These are phyloP conservation scores for Toxotes chatareus DNA, from an alignment of 2,113 vertebrate species.

Conservation along the genomic window DNA sequence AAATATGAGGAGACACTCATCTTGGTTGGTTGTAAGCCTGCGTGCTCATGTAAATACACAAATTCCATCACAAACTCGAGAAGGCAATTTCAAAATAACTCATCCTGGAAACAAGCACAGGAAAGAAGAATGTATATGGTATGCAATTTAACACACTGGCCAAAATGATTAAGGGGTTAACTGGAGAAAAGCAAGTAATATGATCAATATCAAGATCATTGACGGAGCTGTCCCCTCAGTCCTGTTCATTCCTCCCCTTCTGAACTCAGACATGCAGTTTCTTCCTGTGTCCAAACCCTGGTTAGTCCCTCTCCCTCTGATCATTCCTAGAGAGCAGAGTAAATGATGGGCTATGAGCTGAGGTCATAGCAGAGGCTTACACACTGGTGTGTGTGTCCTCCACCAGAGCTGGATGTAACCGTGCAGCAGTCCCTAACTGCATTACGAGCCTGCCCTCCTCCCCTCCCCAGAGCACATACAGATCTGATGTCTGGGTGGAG, in stretches of 20 bases:
- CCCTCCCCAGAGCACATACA: conserved; percentile 33
- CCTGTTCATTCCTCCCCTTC: background rate
- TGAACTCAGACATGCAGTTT: background rate
- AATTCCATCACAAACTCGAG: background rate
- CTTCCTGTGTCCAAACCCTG: background rate
- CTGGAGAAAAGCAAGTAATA: background rate
- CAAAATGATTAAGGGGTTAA: too few species aligned
- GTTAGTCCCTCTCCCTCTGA: conserved; percentile 3
- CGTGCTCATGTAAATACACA: conserved; percentile 14
- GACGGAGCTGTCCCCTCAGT: background rate
- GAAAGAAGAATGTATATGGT: background rate
- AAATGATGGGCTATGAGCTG: conserved; percentile 29
- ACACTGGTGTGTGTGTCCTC: conserved; percentile 37
- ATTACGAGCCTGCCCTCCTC: conserved; percentile 39
- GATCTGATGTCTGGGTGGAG: conserved; percentile 36
- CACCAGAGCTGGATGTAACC: conserved; percentile 41
- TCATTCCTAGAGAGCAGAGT: conserved; percentile 39
- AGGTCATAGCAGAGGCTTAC: conserved; percentile 9
- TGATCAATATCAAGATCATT: background rate
- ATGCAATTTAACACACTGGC: background rate
- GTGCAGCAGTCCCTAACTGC: conserved; percentile 28
- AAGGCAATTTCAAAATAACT: background rate
- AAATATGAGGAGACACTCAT: conserved; percentile 26
- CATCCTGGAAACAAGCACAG: conserved; percentile 25
- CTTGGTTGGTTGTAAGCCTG: background rate